Evolutionary conservation across 2,888 invertebrate genomes (phyloP).

Genomic region (Bursaphelenchus okinawaensis): DNA sequence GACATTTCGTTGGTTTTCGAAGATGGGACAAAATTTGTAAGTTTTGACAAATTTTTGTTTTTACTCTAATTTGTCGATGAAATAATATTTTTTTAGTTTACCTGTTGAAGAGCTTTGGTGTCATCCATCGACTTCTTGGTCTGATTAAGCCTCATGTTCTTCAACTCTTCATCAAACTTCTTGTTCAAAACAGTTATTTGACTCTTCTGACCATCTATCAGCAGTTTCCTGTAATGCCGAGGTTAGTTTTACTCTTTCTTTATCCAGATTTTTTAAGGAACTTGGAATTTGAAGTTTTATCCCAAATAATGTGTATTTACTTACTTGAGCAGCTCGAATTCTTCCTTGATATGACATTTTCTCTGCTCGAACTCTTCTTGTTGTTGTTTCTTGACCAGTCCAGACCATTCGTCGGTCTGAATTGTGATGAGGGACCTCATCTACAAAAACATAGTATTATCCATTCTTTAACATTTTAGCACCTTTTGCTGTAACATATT

Average conservation of each 20-base stretch:
- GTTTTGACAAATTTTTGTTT: not conserved
- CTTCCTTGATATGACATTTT: slow-evolving; percentile 67
- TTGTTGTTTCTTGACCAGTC: slow-evolving; percentile 74
- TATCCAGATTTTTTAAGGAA: not conserved
- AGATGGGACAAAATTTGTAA: not conserved
- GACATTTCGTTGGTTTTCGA: not conserved
- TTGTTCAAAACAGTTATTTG: slow-evolving; percentile 45
- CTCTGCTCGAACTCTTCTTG: slow-evolving; percentile 70
- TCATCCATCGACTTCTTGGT: slow-evolving; percentile 95
- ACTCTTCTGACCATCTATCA: slow-evolving; percentile 74
- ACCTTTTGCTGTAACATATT: no score
- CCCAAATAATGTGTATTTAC: slow-evolving; percentile 1
- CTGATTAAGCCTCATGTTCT: slow-evolving; percentile 88
- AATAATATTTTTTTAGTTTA: slow-evolving; percentile 10
- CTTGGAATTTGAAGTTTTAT: not conserved
- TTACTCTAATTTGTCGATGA: not conserved
- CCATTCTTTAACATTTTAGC: slow-evolving; percentile 2
- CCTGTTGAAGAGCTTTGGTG: slow-evolving; percentile 75
- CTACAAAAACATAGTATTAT: slow-evolving; percentile 35
- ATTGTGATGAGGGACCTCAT: slow-evolving; percentile 72
- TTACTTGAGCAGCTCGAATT: slow-evolving; percentile 63
- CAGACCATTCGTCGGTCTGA: slow-evolving; percentile 90
- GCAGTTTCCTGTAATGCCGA: slow-evolving; percentile 65
- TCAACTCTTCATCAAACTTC: slow-evolving; percentile 68
- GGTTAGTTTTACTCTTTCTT: not conserved